Conservation (phyloP, 2,888 invertebrate species). For the Augochlorella aurata region DNA sequence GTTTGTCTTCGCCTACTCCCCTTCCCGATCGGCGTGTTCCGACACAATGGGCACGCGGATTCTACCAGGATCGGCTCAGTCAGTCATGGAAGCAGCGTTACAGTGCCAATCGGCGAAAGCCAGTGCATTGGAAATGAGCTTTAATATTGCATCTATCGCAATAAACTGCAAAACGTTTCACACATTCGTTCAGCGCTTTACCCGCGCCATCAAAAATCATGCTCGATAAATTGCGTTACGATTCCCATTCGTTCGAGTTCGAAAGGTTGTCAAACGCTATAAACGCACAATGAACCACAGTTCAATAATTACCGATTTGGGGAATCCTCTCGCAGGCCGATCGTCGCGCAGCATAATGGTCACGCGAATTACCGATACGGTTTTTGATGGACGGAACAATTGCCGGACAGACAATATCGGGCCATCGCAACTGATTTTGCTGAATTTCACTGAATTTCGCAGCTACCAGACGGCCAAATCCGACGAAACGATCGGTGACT, state of each 20-base stretch:
- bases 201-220: background rate
- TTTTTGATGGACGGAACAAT: constrained; percentile 2
- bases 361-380: background rate
- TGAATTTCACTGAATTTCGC: background rate
- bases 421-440: background rate
- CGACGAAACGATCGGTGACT: background rate
- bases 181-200: background rate
- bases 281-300: background rate
- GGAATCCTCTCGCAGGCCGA: background rate
- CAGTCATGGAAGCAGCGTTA: too few relatives aligned
- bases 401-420: background rate
- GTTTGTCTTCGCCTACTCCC: too few relatives aligned
- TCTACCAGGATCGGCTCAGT: too few relatives aligned
- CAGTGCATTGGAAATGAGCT: too few relatives aligned
- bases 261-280: background rate
- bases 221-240: background rate
- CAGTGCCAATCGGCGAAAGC: too few relatives aligned
- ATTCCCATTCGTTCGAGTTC: background rate
- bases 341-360: background rate
- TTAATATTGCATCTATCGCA: too few relatives aligned
- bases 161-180: background rate
- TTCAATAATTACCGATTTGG: background rate
- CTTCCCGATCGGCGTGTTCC: too few relatives aligned
- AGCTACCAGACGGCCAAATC: background rate
- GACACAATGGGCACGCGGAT: too few relatives aligned